A percentile compares a stretch with the other conserved stretches of the same genome.
Conservation (phyloP, 2,888 invertebrate genomes). For the Biston stratarius region DNA sequence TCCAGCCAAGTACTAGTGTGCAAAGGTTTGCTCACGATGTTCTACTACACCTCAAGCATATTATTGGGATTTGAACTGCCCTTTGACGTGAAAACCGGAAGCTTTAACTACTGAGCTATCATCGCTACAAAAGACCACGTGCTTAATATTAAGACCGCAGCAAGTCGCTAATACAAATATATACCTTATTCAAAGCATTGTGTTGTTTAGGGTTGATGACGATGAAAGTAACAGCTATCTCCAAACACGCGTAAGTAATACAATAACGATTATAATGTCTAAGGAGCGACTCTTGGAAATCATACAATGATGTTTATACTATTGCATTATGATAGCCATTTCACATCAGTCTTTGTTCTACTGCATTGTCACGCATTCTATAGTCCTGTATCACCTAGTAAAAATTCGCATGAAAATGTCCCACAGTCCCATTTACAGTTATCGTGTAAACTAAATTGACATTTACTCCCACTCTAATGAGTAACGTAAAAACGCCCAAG, state of each 20-base stretch:
- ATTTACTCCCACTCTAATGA: conserved; percentile 14
- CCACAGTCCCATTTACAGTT: neutral
- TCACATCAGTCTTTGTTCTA: conserved; percentile 68
- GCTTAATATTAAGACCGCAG: neutral
- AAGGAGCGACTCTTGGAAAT: conserved; percentile 56
- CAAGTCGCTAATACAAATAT: neutral
- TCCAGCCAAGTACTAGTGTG: too few relatives aligned
- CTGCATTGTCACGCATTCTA: conserved; percentile 61
- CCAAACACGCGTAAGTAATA: conserved; percentile 49
- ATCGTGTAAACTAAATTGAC: conserved; percentile 8
- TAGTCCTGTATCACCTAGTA: neutral
- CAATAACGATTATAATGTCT: conserved; percentile 48
- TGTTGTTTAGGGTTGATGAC: neutral
- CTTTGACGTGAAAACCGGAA: too few relatives aligned
- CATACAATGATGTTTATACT: conserved; percentile 73
- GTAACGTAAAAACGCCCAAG: conserved; percentile 11
- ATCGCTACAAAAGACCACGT: too few relatives aligned
- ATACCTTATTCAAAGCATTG: neutral
- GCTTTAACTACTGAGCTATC: too few relatives aligned
- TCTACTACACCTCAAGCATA: too few relatives aligned
- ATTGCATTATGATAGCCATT: conserved; percentile 39
- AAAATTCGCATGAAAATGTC: neutral
- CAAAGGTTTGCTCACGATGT: too few relatives aligned
- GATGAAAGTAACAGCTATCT: conserved; percentile 1
- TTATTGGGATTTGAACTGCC: too few relatives aligned